Base-by-base conservation (phyloP, 2,113 vertebrate genomes). In the Nansenia antarctica region DNA sequence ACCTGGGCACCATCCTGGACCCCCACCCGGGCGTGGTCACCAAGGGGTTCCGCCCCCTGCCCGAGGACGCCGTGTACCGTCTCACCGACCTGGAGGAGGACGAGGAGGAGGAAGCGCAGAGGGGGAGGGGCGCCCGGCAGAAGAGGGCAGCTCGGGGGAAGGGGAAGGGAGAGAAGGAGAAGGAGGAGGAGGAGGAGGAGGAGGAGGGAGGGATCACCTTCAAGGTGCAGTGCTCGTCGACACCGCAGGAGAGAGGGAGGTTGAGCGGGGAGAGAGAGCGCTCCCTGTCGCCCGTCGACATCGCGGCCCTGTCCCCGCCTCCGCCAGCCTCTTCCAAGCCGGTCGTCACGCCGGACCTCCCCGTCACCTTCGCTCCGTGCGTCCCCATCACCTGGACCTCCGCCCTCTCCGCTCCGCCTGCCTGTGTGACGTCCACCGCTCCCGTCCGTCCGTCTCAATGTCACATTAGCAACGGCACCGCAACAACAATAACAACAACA, bases 31-130 rank as follows among this genome's bases (percentile, higher is more conserved):
- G 98, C 2, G 95, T 99, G 26, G 93, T 99, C 62, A 99, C 98
- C 15, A 99, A 99, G 83, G 98, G 95, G 22, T 99, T 95, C 86
- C 92, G 94, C 1, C 92, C 93, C 0, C 84, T 98, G 26, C 82
- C 91, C 12, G 91, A 93, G 65, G 96, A 95, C 26, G 37, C 84
- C 0, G 62, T 91, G 54, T 94, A 96, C 85, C 94, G 80, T 73
- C 92, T 99, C 30, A 93, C 92, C 11, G 97, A 99, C 82, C 93
- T 96, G 85, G 98, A 99, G 85, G 98, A 99, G 82, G 97, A 98
- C 18, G 93, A 91, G 34, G 92, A 94, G 49, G 90, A 88, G 1
- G 82, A 81, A 22, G 78, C 49, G 31, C 32, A 57, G n/a, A 34
- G 74, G 11, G 55, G 27, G 9, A 26, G 62, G 20, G 32, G 3